Percentiles rank a stretch among this genome's conserved stretches.
Conservation (phyloP, 2,113 vertebrate species). For the Poeciliopsis turrubarensis region DNA sequence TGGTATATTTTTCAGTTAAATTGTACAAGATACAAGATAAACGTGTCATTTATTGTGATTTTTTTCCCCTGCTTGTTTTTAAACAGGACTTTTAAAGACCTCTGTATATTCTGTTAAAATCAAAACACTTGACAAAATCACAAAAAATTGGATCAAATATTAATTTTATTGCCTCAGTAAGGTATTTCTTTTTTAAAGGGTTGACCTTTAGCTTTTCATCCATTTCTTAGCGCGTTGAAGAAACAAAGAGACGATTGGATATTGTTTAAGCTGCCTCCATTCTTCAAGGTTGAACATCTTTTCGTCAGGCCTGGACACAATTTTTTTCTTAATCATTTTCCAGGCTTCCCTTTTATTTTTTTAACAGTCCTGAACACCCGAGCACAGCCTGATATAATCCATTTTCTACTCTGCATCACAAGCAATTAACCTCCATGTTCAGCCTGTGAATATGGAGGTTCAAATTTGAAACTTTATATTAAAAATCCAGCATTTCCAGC, state of each 20-base stretch:
- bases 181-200: neutral
- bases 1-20: neutral
- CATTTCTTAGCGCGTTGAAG: neutral
- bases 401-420: conserved; percentile 8
- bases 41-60: too few relatives aligned
- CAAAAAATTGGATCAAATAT: neutral
- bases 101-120: neutral
- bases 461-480: neutral
- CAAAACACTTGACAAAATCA: neutral
- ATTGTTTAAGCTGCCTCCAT: neutral
- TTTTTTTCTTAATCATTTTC: neutral
- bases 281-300: neutral
- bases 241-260: neutral
- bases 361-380: neutral
- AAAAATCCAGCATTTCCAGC: neutral
- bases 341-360: neutral
- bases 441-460: neutral
- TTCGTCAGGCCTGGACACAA: neutral
- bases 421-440: conserved; percentile 3
- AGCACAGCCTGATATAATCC: neutral
- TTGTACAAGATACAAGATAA: too few relatives aligned
- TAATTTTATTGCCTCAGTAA: neutral
- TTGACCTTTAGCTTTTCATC: neutral
- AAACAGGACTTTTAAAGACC: too few relatives aligned
- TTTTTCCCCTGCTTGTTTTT: too few relatives aligned